A percentile compares a stretch with the other conserved stretches of the same genome.
Evolutionary conservation across 2,888 invertebrate genomes (phyloP).

Genomic region (Plutella xylostella): DNA sequence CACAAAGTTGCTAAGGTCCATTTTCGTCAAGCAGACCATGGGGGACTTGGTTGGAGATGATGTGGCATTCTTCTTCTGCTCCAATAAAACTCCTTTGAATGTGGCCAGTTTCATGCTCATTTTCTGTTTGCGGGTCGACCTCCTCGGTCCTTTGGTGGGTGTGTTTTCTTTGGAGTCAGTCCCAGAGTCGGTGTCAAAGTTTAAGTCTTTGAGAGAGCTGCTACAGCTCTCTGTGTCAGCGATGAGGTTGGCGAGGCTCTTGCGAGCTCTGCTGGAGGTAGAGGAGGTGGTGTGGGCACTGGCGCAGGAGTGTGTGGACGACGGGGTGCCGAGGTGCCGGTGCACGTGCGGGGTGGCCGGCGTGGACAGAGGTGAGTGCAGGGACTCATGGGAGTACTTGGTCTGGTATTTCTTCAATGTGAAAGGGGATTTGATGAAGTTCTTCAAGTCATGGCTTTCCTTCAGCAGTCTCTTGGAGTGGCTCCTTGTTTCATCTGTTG

Average conservation of each 20-base stretch:
- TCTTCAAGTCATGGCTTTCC: slow-evolving; percentile 48
- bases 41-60: slow-evolving; percentile 16
- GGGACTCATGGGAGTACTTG: slow-evolving; percentile 37
- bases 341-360: slow-evolving; percentile 53
- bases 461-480: slow-evolving; percentile 38
- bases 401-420: slow-evolving; percentile 59
- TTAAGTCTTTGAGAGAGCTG: slow-evolving; percentile 61
- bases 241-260: slow-evolving; percentile 54
- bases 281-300: slow-evolving; percentile 54
- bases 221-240: slow-evolving; percentile 65
- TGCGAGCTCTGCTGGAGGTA: slow-evolving; percentile 53
- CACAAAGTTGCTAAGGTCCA: slow-evolving; percentile 39
- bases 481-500: slow-evolving; percentile 42
- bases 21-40: slow-evolving; percentile 44
- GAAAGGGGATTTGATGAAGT: slow-evolving; percentile 60
- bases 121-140: slow-evolving; percentile 36
- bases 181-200: slow-evolving; percentile 58
- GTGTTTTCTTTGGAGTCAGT: slow-evolving; percentile 61
- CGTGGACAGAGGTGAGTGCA: slow-evolving; percentile 43
- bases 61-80: slow-evolving; percentile 42
- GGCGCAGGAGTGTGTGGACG: slow-evolving; percentile 53
- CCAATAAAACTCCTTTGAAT: slow-evolving; percentile 50
- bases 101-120: slow-evolving; percentile 46
- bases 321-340: slow-evolving; percentile 52
- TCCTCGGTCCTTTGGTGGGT: slow-evolving; percentile 38